These are phyloP conservation scores for Coreoperca whiteheadi DNA, from an alignment of 2,113 vertebrate genomes.

Conservation along the genomic window DNA sequence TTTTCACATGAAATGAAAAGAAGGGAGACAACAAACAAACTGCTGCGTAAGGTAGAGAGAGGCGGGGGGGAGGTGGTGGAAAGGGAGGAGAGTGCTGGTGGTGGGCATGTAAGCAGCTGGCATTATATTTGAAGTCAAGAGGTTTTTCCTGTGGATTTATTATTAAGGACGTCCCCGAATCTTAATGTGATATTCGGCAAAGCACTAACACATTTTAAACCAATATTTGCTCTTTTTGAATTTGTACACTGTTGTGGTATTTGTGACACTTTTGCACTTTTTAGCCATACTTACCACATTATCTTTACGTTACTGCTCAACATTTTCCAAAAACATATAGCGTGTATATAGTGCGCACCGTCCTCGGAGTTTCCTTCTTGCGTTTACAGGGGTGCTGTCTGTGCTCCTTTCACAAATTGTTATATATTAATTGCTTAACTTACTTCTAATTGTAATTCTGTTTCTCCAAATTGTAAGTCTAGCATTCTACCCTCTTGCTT, in stretches of 20 bases:
- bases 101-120: not conserved
- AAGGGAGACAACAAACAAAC: constrained; percentile 60
- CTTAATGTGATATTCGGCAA: not conserved
- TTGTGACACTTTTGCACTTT: not conserved
- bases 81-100: not conserved
- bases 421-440: not conserved
- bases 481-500: too few species aligned
- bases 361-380: too few species aligned
- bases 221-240: not conserved
- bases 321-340: too few species aligned
- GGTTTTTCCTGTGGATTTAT: not conserved
- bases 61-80: not conserved
- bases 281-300: not conserved
- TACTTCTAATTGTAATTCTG: not conserved
- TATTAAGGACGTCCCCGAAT: not conserved
- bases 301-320: not conserved
- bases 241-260: not conserved
- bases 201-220: constrained; percentile 1
- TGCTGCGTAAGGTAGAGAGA: constrained; percentile 48
- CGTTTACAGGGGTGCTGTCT: not conserved
- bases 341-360: too few species aligned
- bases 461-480: not conserved
- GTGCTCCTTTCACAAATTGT: not conserved
- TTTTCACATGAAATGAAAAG: constrained; percentile 53
- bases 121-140: not conserved